Evolutionary conservation across 2,797 vertebrate species (phyloP).

Genomic region (Argya squamiceps): DNA sequence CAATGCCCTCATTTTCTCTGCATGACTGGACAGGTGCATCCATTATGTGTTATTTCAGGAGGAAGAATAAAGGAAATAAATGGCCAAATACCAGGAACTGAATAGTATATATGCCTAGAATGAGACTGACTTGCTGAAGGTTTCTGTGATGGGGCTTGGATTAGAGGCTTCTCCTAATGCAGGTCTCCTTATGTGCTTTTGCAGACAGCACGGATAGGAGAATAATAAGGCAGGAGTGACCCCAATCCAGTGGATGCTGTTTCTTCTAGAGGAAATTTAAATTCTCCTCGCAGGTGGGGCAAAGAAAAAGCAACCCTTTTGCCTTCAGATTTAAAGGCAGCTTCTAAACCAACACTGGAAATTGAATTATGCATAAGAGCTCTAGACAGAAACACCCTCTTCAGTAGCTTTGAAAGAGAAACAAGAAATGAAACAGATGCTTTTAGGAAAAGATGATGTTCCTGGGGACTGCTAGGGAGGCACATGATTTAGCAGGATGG

Average conservation of each 20-base stretch:
- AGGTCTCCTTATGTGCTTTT: not conserved
- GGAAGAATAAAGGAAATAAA: slow-evolving; percentile 56
- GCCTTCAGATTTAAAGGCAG: not conserved
- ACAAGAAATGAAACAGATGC: not conserved
- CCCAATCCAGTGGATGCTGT: not conserved
- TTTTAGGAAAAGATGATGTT: not conserved
- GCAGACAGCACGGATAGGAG: not conserved
- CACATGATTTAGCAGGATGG: not conserved
- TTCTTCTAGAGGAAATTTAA: not conserved
- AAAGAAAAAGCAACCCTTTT: not conserved
- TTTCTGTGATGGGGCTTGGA: slow-evolving; percentile 25
- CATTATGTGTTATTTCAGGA: slow-evolving; percentile 54
- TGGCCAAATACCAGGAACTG: slow-evolving; percentile 12
- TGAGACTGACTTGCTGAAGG: not conserved
- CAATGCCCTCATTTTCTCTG: slow-evolving; percentile 30
- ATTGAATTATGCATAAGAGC: not conserved
- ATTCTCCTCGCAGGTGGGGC: not conserved
- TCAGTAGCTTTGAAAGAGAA: not conserved
- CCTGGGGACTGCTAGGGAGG: not conserved
- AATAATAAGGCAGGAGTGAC: not conserved
- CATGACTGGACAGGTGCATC: slow-evolving; percentile 42
- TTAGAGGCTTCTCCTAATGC: slow-evolving; percentile 32
- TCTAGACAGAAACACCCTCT: not conserved
- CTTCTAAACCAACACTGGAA: not conserved
- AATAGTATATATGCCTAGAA: too few relatives aligned